These are phyloP conservation scores for Eupsittula cactorum DNA, from an alignment of 2,113 vertebrate genomes.

Conservation along the genomic window DNA sequence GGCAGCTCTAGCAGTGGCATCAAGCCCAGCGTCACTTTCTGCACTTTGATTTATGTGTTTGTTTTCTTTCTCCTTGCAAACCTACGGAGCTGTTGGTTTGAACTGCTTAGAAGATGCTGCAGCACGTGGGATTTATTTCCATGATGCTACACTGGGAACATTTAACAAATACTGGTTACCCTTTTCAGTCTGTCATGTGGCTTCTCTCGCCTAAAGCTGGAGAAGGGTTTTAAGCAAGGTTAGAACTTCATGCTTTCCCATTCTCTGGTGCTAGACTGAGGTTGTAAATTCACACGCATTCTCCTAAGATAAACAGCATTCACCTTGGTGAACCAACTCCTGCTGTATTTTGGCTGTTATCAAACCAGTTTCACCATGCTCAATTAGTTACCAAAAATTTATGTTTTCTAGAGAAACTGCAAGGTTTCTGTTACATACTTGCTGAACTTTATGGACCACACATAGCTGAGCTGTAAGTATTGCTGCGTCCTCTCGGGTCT, in stretches of 20 bases:
- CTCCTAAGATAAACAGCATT: neutral
- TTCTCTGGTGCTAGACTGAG: neutral
- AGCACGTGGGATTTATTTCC: neutral
- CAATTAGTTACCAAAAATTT: neutral
- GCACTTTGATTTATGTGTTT: neutral
- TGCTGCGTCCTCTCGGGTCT: neutral
- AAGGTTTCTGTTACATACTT: slow-evolving; percentile 65
- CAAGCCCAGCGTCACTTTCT: neutral
- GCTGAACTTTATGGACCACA: slow-evolving; percentile 62
- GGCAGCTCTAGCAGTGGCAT: neutral
- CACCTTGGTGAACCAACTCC: neutral
- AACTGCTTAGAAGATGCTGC: neutral
- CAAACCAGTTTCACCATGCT: neutral
- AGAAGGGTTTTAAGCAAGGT: neutral
- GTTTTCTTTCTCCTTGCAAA: neutral
- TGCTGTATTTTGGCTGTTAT: neutral
- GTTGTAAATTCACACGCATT: neutral
- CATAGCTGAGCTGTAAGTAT: slow-evolving; percentile 79
- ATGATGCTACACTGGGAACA: neutral
- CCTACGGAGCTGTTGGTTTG: neutral
- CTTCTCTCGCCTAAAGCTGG: neutral
- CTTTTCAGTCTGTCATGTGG: neutral
- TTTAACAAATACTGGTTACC: neutral
- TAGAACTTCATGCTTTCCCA: neutral
- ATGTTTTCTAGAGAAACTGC: slow-evolving; percentile 71